Percentiles rank a stretch among this genome's conserved stretches.
These are phyloP conservation scores for Tipula unca DNA, from an alignment of 2,888 invertebrate species.

Conservation along the genomic window DNA sequence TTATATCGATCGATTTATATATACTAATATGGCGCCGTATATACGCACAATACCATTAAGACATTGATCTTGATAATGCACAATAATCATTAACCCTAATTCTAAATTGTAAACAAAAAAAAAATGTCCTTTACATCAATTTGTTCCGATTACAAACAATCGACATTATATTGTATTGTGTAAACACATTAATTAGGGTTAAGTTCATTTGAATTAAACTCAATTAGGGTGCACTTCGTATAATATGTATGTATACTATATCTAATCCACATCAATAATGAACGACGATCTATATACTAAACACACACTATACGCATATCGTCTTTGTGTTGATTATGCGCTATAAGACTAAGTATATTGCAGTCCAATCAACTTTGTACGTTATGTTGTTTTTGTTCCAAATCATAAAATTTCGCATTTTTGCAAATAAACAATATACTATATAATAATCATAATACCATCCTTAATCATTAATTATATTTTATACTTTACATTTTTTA, in stretches of 20 bases:
- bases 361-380: background rate
- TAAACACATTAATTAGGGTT: background rate
- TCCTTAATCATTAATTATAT: conserved; percentile 14
- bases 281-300: background rate
- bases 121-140: background rate
- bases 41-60: background rate
- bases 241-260: background rate
- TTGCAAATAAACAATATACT: background rate
- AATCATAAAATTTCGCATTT: background rate
- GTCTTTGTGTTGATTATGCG: background rate
- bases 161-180: background rate
- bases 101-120: background rate
- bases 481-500: background rate
- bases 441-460: background rate
- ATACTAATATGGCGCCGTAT: background rate
- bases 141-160: background rate
- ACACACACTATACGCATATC: background rate
- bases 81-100: background rate
- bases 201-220: background rate
- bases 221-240: background rate
- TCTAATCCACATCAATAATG: background rate
- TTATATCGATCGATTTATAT: background rate
- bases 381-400: background rate
- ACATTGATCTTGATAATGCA: background rate
- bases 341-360: background rate